Evolutionary conservation across 2,888 invertebrate genomes (phyloP).

Genomic region (Bhutanitis thaidina): DNA sequence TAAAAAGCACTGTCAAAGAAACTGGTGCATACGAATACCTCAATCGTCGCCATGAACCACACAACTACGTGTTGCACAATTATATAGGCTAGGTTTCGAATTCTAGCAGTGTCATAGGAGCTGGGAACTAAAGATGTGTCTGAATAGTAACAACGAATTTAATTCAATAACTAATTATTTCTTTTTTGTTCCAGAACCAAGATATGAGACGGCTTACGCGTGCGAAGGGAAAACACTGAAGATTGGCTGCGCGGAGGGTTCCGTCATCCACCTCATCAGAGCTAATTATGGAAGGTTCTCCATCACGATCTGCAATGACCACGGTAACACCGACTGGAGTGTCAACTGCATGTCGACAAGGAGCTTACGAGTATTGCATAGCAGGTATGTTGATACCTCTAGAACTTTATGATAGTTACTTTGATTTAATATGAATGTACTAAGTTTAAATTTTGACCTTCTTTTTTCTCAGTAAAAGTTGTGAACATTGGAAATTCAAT

Average conservation of each 20-base stretch:
- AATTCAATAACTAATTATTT: not conserved
- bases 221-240: conserved; percentile 95
- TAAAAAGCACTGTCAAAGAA: no score
- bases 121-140: no score
- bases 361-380: conserved; percentile 92
- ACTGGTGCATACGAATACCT: no score
- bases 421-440: no score
- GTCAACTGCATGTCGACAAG: conserved; percentile 96
- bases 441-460: no score
- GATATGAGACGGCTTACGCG: conserved; percentile 95
- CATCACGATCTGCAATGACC: conserved; percentile 97
- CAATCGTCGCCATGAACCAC: no score
- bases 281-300: conserved; percentile 98
- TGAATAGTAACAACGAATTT: no score
- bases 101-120: no score
- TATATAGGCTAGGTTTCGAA: no score
- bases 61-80: no score
- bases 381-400: conserved; percentile 81
- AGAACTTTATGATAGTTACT: not conserved
- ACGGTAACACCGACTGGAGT: conserved; percentile 97
- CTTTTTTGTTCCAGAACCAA: conserved; percentile 82
- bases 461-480: no score
- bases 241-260: conserved; percentile 93
- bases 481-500: no score
- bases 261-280: conserved; percentile 92